phyloP scores from a whole-genome alignment of 2,797 vertebrate genomes.

The Galago senegalensis region DNA sequence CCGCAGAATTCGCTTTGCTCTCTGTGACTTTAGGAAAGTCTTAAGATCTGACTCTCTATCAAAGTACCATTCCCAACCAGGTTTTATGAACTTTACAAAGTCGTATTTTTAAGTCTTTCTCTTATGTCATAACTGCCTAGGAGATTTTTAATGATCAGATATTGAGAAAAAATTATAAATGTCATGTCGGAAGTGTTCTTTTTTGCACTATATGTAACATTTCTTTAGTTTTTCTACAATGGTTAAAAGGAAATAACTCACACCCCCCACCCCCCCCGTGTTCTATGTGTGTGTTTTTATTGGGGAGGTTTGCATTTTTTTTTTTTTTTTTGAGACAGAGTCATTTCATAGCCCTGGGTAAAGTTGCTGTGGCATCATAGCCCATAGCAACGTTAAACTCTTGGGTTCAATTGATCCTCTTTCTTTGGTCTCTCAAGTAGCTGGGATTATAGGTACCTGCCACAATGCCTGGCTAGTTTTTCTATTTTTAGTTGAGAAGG shows the following conservation, averaged over 20 bases:
- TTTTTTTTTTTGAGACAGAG: too few relatives aligned
- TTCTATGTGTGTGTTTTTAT: neutral
- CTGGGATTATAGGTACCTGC: too few relatives aligned
- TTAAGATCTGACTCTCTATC: neutral
- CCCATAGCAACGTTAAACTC: too few relatives aligned
- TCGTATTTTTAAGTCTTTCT: slow-evolving; percentile 44
- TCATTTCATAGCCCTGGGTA: too few relatives aligned
- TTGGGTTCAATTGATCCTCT: too few relatives aligned
- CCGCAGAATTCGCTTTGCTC: neutral
- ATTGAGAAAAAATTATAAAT: slow-evolving; percentile 71
- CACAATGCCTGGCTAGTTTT: too few relatives aligned
- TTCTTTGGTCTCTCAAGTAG: too few relatives aligned
- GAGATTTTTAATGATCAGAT: neutral
- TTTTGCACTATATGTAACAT: slow-evolving; percentile 42
- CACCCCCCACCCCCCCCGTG: neutral
- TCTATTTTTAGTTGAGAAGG: too few relatives aligned
- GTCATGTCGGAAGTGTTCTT: neutral
- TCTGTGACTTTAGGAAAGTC: neutral
- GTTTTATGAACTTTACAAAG: slow-evolving; percentile 46
- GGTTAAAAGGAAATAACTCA: slow-evolving; percentile 58
- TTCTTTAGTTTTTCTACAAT: slow-evolving; percentile 56
- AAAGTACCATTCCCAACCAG: neutral
- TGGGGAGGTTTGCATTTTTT: too few relatives aligned
- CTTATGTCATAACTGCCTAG: slow-evolving; percentile 7
- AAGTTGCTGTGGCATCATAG: too few relatives aligned